A percentile compares a stretch with the other conserved stretches of the same genome.
phyloP scores from a whole-genome alignment of 2,888 invertebrate genomes.

The Xanthorhoe designata region DNA sequence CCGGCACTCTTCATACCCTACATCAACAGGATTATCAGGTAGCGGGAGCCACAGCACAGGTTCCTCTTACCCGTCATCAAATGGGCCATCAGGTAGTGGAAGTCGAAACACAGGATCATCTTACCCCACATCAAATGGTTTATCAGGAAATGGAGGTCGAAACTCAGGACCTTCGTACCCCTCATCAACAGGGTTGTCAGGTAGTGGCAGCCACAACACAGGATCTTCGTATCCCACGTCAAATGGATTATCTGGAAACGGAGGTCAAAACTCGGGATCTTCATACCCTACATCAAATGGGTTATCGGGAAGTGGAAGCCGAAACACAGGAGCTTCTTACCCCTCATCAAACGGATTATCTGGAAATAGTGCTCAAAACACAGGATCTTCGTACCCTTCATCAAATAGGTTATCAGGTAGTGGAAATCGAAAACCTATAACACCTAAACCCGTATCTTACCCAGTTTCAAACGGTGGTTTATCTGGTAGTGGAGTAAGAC shows the following conservation, averaged over 20 bases:
- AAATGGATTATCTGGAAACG: neutral
- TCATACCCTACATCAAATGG: constrained; percentile 3
- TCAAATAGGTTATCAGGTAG: neutral
- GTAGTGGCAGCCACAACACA: neutral
- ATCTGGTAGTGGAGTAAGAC: neutral
- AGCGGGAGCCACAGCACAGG: neutral
- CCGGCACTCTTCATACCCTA: neutral
- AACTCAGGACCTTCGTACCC: constrained; percentile 9
- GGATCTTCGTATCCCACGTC: neutral
- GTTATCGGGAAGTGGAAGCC: neutral
- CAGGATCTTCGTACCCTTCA: constrained; percentile 5
- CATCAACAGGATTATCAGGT: neutral
- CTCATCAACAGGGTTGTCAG: neutral
- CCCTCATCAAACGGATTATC: constrained; percentile 6
- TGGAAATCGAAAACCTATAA: neutral
- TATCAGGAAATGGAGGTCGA: neutral
- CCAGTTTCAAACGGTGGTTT: constrained; percentile 4
- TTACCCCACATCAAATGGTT: neutral
- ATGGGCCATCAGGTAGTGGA: neutral
- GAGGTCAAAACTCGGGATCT: neutral
- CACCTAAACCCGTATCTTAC: neutral
- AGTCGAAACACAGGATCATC: neutral
- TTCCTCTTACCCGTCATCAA: constrained; percentile 2
- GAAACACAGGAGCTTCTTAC: neutral
- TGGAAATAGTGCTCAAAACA: neutral